These are phyloP conservation scores for Smutsia temminckii DNA, from an alignment of 2,797 vertebrate genomes.

Conservation along the genomic window DNA sequence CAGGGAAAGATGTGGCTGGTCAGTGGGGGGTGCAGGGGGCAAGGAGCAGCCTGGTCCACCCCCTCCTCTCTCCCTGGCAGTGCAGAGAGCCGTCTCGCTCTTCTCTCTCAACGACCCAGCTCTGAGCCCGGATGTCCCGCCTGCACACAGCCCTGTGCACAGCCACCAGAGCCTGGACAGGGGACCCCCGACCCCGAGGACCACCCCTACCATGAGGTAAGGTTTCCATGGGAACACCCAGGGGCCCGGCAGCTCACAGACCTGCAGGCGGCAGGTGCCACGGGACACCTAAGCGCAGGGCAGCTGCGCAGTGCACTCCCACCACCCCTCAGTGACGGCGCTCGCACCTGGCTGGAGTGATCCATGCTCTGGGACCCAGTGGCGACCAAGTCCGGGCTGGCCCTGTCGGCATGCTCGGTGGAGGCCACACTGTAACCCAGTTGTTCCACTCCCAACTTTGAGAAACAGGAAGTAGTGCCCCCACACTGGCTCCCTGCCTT, in stretches of 20 bases:
- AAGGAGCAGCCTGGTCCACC: background rate
- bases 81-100: slow-evolving; percentile 93
- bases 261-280: background rate
- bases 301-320: background rate
- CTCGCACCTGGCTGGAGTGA: too few species aligned
- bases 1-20: accelerated
- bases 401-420: background rate
- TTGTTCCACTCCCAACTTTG: background rate
- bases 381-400: background rate
- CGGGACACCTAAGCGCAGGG: background rate
- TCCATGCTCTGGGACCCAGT: background rate
- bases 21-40: accelerated
- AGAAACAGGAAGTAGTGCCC: background rate
- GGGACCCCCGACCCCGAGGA: slow-evolving; percentile 84
- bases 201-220: slow-evolving; percentile 91
- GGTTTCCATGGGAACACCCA: background rate
- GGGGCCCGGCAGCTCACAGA: accelerated
- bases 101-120: slow-evolving; percentile 91
- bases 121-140: slow-evolving; percentile 84
- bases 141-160: slow-evolving; percentile 87
- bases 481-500: too few species aligned
- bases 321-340: accelerated
- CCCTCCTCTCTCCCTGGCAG: slow-evolving; percentile 80
- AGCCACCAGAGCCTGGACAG: slow-evolving; percentile 89
- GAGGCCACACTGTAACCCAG: accelerated